Evolutionary conservation across 2,888 invertebrate genomes (phyloP), one percentile per base, ranked within the genome.

Genomic region (Orthosia cruda): DNA sequence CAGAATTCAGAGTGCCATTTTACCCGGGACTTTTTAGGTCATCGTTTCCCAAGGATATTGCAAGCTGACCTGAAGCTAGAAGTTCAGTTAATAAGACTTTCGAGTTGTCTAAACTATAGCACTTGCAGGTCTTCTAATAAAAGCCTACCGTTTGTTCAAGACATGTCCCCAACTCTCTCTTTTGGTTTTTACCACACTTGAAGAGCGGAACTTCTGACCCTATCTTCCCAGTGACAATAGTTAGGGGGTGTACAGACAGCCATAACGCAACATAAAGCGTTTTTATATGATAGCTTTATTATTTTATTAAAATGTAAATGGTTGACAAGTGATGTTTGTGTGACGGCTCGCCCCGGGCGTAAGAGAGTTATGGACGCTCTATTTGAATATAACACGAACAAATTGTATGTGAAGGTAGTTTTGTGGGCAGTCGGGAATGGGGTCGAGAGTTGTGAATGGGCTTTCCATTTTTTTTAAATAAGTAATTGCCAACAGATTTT

Each of bases 271-370:
- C 84, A 88, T 87, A 87, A 86, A 88, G 83, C 81, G 84, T 83
- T 77, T 89, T 87, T 88, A 87, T 88, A 90, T 86, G 88, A 90
- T 88, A 87, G 84, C 89, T 90, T 90, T 89, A 90, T 90, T 89
- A 90, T 89, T 90, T 88, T 90, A 93, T 92, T 92, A 90, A 92
- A 92, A 93, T 93, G 92, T 91, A 92, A 93, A 93, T 92, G 87
- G 90, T 88, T 90, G 91, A 91, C 92, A 90, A 89, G 90, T 90
- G 90, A 90, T 86, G 90, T 86, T 86, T 82, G 77, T 83, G 83
- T 84, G 87, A 82, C 76, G 79, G 82, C 75, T 69, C 87, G 86
- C 89, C 80, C 75, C 83, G 73, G 84, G 84, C 83, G 78, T 77
- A 76, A 74, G 69, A 75, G 82, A 82, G 69, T 81, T 83, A 84